A percentile compares a stretch with the other conserved stretches of the same genome.
Conservation (phyloP, 1,140 invertebrate species). For the Sipha flava region DNA sequence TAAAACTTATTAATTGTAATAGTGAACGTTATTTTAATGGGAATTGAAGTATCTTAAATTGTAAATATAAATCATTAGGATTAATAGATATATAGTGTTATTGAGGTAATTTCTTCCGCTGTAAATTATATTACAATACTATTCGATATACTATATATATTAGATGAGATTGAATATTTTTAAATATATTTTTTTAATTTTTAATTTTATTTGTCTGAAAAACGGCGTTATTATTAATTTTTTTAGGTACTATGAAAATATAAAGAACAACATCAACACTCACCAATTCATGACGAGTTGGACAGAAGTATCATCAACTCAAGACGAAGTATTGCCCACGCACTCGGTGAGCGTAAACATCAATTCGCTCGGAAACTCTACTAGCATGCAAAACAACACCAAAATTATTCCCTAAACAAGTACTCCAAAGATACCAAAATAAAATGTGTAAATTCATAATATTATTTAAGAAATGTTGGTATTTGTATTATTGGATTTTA, state of each 20-base stretch:
- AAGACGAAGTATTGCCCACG: neutral
- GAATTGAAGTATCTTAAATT: too few species aligned
- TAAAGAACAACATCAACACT: slow-evolving; percentile 22
- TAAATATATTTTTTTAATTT: too few species aligned
- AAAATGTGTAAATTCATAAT: neutral
- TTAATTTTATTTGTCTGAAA: too few species aligned
- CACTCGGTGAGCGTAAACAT: neutral
- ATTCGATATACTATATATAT: too few species aligned
- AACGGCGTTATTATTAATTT: neutral
- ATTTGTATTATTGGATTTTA: neutral
- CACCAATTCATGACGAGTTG: slow-evolving; percentile 11
- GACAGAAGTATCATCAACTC: slow-evolving; percentile 1
- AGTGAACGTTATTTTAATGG: too few species aligned
- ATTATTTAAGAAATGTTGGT: too few species aligned
- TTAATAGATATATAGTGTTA: too few species aligned
- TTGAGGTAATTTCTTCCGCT: too few species aligned
- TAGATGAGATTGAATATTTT: too few species aligned
- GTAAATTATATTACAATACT: too few species aligned
- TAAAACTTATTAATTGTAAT: too few species aligned
- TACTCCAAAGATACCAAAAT: neutral
- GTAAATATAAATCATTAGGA: too few species aligned
- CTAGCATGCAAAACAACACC: neutral
- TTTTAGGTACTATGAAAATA: neutral
- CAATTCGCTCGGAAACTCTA: neutral
- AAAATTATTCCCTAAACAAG: neutral